phyloP scores from a whole-genome alignment of 2,888 invertebrate genomes.

The Hyppa rectilinea region DNA sequence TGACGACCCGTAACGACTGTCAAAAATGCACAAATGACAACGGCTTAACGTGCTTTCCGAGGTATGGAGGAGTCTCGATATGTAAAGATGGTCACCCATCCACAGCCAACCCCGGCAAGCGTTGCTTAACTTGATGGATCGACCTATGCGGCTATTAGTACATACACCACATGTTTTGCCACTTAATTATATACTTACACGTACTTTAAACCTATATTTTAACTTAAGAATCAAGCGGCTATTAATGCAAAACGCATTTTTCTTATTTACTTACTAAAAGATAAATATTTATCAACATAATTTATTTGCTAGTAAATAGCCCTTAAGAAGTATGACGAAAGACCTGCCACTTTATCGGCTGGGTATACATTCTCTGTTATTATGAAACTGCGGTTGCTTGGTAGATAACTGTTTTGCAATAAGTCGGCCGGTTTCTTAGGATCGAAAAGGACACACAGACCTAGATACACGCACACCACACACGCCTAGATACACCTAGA shows the following conservation, averaged over 20 bases:
- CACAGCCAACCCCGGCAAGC: too few species aligned
- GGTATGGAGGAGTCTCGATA: too few species aligned
- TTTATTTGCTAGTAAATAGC: neutral
- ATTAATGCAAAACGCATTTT: constrained; percentile 26
- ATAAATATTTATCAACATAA: constrained; percentile 10
- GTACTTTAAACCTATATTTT: constrained; percentile 1
- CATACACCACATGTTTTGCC: too few species aligned
- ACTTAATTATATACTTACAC: neutral
- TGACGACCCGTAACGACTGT: too few species aligned
- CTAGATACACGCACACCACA: too few species aligned
- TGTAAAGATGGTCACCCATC: too few species aligned
- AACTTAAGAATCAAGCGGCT: neutral
- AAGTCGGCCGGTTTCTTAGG: neutral
- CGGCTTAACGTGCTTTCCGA: too few species aligned
- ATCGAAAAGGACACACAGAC: too few species aligned
- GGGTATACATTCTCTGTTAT: constrained; percentile 12
- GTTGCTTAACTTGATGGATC: too few species aligned
- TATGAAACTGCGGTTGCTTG: constrained; percentile 15
- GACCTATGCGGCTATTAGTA: too few species aligned
- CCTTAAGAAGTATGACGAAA: constrained; percentile 10
- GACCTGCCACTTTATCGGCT: constrained; percentile 2
- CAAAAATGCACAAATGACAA: too few species aligned
- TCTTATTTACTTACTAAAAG: constrained; percentile 24
- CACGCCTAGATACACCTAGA: too few species aligned
- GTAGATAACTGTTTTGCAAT: constrained; percentile 19